Percentiles rank a stretch among this genome's conserved stretches.
These are phyloP conservation scores for Ypsolopha scabrella DNA, from an alignment of 2,888 invertebrate genomes.

Conservation along the genomic window DNA sequence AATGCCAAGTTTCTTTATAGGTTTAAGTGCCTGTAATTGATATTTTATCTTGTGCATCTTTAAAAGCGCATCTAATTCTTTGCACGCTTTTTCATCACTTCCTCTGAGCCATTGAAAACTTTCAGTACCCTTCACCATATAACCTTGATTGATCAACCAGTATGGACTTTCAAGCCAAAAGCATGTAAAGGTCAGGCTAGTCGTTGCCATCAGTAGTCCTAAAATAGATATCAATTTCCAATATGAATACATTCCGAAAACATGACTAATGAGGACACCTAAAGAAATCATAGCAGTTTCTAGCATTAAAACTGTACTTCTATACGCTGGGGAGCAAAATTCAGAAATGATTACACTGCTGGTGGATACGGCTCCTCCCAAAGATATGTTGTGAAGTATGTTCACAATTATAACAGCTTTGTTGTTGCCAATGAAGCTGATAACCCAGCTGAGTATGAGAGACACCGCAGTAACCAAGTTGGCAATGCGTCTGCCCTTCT, in stretches of 20 bases:
- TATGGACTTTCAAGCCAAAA: conserved; percentile 18
- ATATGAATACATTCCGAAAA: conserved; percentile 12
- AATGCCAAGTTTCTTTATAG: conserved; percentile 12
- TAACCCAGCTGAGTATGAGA: conserved; percentile 16
- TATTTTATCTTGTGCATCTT: conserved; percentile 12
- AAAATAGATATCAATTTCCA: conserved; percentile 12
- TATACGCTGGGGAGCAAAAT: conserved; percentile 14
- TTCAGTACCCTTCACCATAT: conserved; percentile 14
- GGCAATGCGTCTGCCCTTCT: conserved; percentile 16
- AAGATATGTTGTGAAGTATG: conserved; percentile 14
- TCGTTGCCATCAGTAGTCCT: conserved; percentile 11
- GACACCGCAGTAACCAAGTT: conserved; percentile 14
- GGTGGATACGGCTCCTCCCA: conserved; percentile 17
- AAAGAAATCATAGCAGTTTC: conserved; percentile 19
- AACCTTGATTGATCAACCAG: conserved; percentile 16
- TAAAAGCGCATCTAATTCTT: conserved; percentile 16
- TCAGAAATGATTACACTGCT: conserved; percentile 18
- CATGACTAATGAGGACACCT: conserved; percentile 16
- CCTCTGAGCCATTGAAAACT: conserved; percentile 16
- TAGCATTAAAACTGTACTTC: conserved; percentile 14
- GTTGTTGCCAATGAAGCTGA: conserved; percentile 11
- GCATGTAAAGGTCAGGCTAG: conserved; percentile 11
- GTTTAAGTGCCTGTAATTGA: conserved; percentile 15
- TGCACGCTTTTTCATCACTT: conserved; percentile 11
- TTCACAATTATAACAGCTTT: conserved; percentile 12